Evolutionary conservation across 1,140 invertebrate species (phyloP), one percentile per base, ranked within the genome.

Genomic region (Drosophila nigrodunni): DNA sequence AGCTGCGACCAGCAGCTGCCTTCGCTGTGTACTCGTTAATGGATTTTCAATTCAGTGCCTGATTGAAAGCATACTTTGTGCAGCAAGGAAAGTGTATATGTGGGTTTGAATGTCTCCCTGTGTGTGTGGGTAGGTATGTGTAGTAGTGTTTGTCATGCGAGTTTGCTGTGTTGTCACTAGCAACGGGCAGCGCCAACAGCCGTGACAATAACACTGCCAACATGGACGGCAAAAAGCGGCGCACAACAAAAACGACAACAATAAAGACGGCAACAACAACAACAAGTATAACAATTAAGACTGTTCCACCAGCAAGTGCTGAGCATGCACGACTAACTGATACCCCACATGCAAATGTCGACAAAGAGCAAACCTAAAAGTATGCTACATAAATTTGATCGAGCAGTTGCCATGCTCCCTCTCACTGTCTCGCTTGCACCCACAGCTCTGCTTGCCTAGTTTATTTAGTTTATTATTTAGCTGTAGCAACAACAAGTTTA

Each of bases 21-120:
- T 75, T 74, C 68, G 47, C 80, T 78, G 86, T 89, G 85, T 89
- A 85, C 80, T 89, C 85, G 85, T 89, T 89, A 89, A 89, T 89
- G 85, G 85, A 89, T 89, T 89, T 89, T 89, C 85, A 89, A 89
- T 89, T 89, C 85, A 90, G 80, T 81, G 80, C 85, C 86, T 89
- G 85, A 89, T 89, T 89, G 86, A 85, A 89, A 90, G 86, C 85
- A 89, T 88, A 89, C 85, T 89, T 81, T 85, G 73, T 79, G 46
- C 30, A 35, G 39, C 50, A 54, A 60, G 50, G 34, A 37, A 13
- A 44, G 55, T 47, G 50, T 43, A 34, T 37, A 30, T 49, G 60
- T 34, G 54, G n/a, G 15, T 21, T 21, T 21, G 18, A 2, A 21
- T 47, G n/a, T 41, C 35, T 54, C 52, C 39, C 39, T 39, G 62